Percentiles rank a stretch among this genome's conserved stretches.
Conservation (phyloP, 2,888 invertebrate species). For the Petrophora chlorosata region DNA sequence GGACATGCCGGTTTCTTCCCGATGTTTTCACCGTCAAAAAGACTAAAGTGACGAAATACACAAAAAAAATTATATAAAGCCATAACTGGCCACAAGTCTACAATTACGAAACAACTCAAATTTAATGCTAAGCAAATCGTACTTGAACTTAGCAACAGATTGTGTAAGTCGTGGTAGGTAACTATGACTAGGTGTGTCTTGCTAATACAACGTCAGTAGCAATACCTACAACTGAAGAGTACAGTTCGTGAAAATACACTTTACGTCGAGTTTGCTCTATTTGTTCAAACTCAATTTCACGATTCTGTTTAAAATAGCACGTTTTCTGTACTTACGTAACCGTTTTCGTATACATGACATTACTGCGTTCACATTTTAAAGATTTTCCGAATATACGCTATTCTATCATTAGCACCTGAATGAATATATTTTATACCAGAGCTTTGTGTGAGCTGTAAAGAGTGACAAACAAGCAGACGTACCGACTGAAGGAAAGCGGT, state of each 20-base stretch:
- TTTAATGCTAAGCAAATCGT: slow-evolving; percentile 4
- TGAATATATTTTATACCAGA: background rate
- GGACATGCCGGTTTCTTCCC: too few species aligned
- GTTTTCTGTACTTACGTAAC: slow-evolving; percentile 17
- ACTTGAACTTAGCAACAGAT: slow-evolving; percentile 25
- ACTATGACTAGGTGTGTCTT: slow-evolving; percentile 14
- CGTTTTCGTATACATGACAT: slow-evolving; percentile 10
- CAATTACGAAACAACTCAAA: slow-evolving; percentile 3
- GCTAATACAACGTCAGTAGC: slow-evolving; percentile 3
- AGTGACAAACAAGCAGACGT: too few species aligned
- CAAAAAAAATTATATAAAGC: too few species aligned
- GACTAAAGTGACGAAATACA: too few species aligned
- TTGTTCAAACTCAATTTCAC: slow-evolving; percentile 4
- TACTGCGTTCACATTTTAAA: slow-evolving; percentile 23
- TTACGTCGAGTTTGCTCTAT: slow-evolving; percentile 1
- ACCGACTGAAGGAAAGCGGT: too few species aligned
- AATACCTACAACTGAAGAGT: background rate
- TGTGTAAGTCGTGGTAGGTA: slow-evolving; percentile 17
- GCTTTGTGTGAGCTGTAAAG: too few species aligned
- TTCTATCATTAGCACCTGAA: slow-evolving; percentile 1
- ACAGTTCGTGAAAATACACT: slow-evolving; percentile 18
- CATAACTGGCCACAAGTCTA: too few species aligned
- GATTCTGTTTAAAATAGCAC: background rate
- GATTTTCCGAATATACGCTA: slow-evolving; percentile 10
- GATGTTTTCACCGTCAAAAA: too few species aligned